Conservation (phyloP, 2,888 invertebrate genomes). For the Eugnorisma glareosa region DNA sequence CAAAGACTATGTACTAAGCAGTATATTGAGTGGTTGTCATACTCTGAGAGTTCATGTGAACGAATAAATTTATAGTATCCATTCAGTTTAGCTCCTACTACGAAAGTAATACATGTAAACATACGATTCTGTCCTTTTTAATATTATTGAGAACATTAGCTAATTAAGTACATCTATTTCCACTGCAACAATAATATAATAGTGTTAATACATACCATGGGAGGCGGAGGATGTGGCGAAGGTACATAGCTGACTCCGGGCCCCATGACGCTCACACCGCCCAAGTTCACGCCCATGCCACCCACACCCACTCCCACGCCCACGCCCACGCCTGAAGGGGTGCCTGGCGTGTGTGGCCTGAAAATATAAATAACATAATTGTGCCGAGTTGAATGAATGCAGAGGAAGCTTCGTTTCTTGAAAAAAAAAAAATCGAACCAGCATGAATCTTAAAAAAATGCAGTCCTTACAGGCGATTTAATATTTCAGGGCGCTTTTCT, state of each 20-base stretch:
- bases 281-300: conserved; percentile 83
- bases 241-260: conserved; percentile 89
- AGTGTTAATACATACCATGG: conserved; percentile 76
- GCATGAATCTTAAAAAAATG: neutral
- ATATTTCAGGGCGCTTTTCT: neutral
- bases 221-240: conserved; percentile 86
- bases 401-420: too few relatives aligned
- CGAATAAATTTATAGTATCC: too few relatives aligned
- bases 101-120: neutral
- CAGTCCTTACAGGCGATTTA: neutral
- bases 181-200: neutral
- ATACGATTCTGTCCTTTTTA: neutral
- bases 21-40: neutral
- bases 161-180: neutral
- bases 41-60: neutral
- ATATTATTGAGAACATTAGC: neutral
- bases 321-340: conserved; percentile 88
- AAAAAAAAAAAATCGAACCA: too few relatives aligned
- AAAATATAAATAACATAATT: neutral
- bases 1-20: neutral
- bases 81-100: too few relatives aligned
- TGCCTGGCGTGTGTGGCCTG: conserved; percentile 96
- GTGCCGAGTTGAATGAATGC: neutral
- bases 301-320: conserved; percentile 81
- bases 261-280: conserved; percentile 85